These are phyloP conservation scores for Macrophya annulata DNA, from an alignment of 2,888 invertebrate genomes.

Conservation along the genomic window DNA sequence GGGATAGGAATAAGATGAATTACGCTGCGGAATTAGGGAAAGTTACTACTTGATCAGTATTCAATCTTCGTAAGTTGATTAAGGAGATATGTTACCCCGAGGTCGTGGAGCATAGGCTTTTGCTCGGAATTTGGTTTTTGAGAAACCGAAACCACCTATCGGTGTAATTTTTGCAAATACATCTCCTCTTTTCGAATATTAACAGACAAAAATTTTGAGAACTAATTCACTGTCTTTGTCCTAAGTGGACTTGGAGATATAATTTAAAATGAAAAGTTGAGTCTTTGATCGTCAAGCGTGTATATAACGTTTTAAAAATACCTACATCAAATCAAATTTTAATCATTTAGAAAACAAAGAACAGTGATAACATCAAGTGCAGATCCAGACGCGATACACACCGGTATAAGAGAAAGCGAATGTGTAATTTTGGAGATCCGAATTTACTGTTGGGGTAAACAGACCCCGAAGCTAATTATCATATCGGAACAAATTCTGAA, in stretches of 20 bases:
- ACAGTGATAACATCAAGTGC: background rate
- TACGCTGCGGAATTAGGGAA: too few relatives aligned
- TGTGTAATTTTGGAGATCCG: background rate
- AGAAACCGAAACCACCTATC: background rate
- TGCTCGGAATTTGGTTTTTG: background rate
- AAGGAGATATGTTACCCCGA: background rate
- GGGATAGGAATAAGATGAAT: background rate
- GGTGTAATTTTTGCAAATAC: background rate
- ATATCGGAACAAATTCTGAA: background rate
- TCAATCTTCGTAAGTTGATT: background rate
- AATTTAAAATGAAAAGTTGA: too few relatives aligned
- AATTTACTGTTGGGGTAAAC: background rate
- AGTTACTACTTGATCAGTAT: background rate
- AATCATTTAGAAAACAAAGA: background rate
- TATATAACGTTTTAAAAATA: background rate
- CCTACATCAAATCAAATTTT: background rate
- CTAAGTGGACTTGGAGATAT: too few relatives aligned
- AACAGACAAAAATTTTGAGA: background rate
- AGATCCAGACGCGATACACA: background rate
- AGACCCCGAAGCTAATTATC: background rate
- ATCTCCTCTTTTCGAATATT: background rate
- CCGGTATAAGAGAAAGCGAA: constrained; percentile 1
- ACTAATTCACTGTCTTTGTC: too few relatives aligned
- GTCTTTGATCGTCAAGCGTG: background rate
- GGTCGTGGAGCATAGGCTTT: background rate